phyloP scores from a whole-genome alignment of 2,113 vertebrate species.

The Phaethon lepturus region DNA sequence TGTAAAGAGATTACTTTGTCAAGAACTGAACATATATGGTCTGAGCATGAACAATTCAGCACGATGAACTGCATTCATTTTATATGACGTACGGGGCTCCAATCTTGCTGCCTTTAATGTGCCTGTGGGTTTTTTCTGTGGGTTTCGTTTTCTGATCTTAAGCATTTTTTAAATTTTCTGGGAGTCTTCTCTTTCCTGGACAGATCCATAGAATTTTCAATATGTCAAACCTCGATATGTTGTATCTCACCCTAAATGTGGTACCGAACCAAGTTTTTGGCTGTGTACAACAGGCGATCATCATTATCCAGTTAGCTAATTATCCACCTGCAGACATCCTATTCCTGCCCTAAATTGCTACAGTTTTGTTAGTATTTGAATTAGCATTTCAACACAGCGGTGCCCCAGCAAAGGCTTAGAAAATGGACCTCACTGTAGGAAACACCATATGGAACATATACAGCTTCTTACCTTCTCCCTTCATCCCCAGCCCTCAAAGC shows the following conservation, averaged over 20 bases:
- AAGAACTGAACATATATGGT: slow-evolving; percentile 40
- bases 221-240: not conserved
- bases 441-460: not conserved
- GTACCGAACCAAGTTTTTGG: not conserved
- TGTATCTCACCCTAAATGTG: not conserved
- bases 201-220: not conserved
- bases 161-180: not conserved
- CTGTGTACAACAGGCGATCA: not conserved
- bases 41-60: slow-evolving; percentile 22
- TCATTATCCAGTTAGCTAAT: not conserved
- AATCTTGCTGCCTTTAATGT: not conserved
- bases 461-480: not conserved
- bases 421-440: not conserved
- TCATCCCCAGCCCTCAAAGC: not conserved
- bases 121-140: not conserved
- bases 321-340: not conserved
- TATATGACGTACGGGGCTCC: not conserved
- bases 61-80: slow-evolving; percentile 18
- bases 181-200: not conserved
- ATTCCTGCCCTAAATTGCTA: not conserved
- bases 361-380: not conserved
- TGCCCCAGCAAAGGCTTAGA: not conserved
- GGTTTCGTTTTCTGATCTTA: not conserved
- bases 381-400: not conserved
- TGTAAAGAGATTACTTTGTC: slow-evolving; percentile 61